A percentile compares a stretch with the other conserved stretches of the same genome.
Evolutionary conservation across 2,797 vertebrate species (phyloP).

Genomic region (Sylvia borin): DNA sequence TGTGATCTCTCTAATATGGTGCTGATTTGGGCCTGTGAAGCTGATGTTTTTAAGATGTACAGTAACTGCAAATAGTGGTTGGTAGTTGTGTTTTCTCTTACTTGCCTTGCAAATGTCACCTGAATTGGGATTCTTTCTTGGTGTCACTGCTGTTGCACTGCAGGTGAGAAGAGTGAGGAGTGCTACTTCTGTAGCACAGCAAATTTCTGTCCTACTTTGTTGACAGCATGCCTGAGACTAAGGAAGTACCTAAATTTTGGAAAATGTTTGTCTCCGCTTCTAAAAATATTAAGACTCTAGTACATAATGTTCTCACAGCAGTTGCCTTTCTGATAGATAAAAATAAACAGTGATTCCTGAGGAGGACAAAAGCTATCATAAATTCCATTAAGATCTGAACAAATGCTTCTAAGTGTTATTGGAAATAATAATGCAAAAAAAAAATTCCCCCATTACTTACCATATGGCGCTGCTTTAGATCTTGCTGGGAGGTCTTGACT

Average conservation of each 20-base stretch:
- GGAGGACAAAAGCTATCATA: not conserved
- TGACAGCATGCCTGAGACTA: not conserved
- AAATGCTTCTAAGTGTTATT: not conserved
- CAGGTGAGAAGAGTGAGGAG: not conserved
- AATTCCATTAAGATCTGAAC: not conserved
- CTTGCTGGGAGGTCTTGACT: slow-evolving; percentile 16
- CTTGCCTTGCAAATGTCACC: not conserved
- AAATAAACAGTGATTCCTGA: not conserved
- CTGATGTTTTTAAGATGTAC: not conserved
- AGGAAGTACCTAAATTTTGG: not conserved
- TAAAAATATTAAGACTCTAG: not conserved
- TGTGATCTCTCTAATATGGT: not conserved
- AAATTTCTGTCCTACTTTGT: not conserved
- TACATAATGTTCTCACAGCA: not conserved
- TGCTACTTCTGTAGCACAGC: fast-evolving
- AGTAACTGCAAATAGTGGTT: not conserved
- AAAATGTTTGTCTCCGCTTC: not conserved
- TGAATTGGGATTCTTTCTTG: not conserved
- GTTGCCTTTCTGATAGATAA: not conserved
- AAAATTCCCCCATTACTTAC: not conserved
- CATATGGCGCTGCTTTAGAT: slow-evolving; percentile 8
- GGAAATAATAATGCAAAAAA: not conserved
- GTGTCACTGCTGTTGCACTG: not conserved
- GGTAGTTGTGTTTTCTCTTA: not conserved
- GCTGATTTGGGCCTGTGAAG: not conserved